Evolutionary conservation across 1,140 invertebrate genomes (phyloP), one percentile per base, ranked within the genome.

Genomic region (Hycleus phaleratus): DNA sequence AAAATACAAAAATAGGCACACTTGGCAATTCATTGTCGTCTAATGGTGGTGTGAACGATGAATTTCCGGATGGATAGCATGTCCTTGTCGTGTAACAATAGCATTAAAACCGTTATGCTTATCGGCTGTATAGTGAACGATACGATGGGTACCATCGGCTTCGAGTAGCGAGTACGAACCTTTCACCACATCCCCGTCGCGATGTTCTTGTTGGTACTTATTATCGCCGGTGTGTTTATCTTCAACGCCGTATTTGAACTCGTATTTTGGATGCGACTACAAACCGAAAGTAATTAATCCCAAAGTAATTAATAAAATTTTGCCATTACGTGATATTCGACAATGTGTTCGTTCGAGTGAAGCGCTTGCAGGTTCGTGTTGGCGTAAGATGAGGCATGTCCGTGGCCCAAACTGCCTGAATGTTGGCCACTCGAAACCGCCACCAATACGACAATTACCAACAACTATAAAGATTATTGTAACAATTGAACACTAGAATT

Each of bases 171-270:
- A 38, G 38, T 50, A 50, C 6, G 18, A 39, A n/a, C 49, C 49
- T 18, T 50, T 50, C 4, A 50, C 49, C 8, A 50, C 49, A 39
- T 50, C 49, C 10, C 49, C 49, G 10, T 51, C 39, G 4, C 49
- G n/a, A 3, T 46, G 65, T 61, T 38, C 63, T 43, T 7, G 26
- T 53, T 82, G 80, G 3, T 78, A 79, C 59, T 82, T 82, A 0
- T 80, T 74, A 60, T 86, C 84, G 2, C 84, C 84, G 0, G 83
- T 85, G n/a, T 81, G 76, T 45, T 78, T 77, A 69, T 86, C 84
- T 49, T 84, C 79, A 5, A 86, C 83, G 8, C 82, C 83, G 59
- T 86, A 86, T 46, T 82, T 81, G 57, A 82, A 86, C 7, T 81
- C 74, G 61, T 86, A 86, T 67, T 79, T 81, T 0, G 83, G 83